Evolutionary conservation across 2,888 invertebrate genomes (phyloP).

Genomic region (Stenurella melanura): DNA sequence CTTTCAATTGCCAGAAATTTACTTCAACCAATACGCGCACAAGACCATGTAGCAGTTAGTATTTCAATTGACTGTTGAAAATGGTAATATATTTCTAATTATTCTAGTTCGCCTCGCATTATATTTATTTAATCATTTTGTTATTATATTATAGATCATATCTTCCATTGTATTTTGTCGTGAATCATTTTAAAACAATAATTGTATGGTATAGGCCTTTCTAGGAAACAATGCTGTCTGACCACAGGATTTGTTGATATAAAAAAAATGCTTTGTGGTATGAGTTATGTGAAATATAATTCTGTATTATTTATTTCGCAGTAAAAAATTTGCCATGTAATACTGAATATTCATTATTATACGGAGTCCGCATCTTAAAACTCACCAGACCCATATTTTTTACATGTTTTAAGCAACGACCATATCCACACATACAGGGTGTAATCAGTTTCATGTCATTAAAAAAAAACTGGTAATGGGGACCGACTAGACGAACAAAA

Average conservation of each 20-base stretch:
- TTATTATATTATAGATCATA: slow-evolving; percentile 23
- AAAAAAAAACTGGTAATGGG: too few relatives aligned
- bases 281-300: not conserved
- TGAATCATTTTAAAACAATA: slow-evolving; percentile 38
- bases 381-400: too few relatives aligned
- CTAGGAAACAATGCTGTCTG: slow-evolving; percentile 12
- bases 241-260: slow-evolving; percentile 11
- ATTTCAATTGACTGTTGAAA: slow-evolving; percentile 11
- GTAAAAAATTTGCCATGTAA: too few relatives aligned
- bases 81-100: slow-evolving; percentile 37
- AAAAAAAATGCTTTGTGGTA: not conserved
- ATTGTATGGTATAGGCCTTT: slow-evolving; percentile 11
- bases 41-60: not conserved
- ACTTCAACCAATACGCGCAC: not conserved
- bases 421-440: too few relatives aligned
- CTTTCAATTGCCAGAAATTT: not conserved
- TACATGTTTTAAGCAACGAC: too few relatives aligned
- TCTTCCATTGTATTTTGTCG: slow-evolving; percentile 25
- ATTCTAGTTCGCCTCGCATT: slow-evolving; percentile 11
- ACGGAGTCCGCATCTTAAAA: too few relatives aligned
- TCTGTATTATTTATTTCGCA: not conserved
- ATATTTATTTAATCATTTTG: slow-evolving; percentile 22
- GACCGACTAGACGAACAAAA: too few relatives aligned
- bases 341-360: too few relatives aligned
- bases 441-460: too few relatives aligned